A percentile compares a stretch with the other conserved stretches of the same genome.
Evolutionary conservation across 2,888 invertebrate genomes (phyloP).

Genomic region (Sinodicranocentrus sp.): DNA sequence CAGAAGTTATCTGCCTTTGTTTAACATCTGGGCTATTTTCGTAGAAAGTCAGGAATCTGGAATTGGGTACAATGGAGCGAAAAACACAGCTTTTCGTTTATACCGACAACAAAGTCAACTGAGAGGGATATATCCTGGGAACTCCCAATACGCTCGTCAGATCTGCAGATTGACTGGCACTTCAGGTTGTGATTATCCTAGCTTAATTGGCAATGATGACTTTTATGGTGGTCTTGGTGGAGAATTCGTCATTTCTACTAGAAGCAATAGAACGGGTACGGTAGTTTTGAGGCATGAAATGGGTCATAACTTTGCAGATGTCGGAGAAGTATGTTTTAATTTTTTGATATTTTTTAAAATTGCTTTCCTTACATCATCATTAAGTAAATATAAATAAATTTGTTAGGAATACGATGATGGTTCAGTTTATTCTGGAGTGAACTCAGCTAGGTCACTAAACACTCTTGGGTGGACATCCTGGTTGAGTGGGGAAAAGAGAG

Average conservation of each 20-base stretch:
- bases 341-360: neutral
- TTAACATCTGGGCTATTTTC: constrained; percentile 75
- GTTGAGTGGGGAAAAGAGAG: constrained; percentile 60
- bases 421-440: constrained; percentile 68
- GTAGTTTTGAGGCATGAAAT: constrained; percentile 67
- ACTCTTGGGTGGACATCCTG: constrained; percentile 70
- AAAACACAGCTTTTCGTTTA: constrained; percentile 69
- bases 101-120: constrained; percentile 71
- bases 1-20: constrained; percentile 70
- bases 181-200: constrained; percentile 73
- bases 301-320: constrained; percentile 61
- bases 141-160: constrained; percentile 68
- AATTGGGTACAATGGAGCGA: constrained; percentile 72
- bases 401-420: constrained; percentile 73
- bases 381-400: constrained; percentile 1
- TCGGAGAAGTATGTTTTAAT: constrained; percentile 56
- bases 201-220: constrained; percentile 74
- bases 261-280: constrained; percentile 71
- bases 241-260: constrained; percentile 75
- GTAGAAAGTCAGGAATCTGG: constrained; percentile 72
- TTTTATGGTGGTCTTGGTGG: constrained; percentile 76
- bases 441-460: constrained; percentile 55
- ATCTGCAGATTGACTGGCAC: constrained; percentile 70
- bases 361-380: neutral
- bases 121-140: constrained; percentile 72